Conservation (phyloP, 2,797 vertebrate species). For the Coregonus ussuriensis region DNA sequence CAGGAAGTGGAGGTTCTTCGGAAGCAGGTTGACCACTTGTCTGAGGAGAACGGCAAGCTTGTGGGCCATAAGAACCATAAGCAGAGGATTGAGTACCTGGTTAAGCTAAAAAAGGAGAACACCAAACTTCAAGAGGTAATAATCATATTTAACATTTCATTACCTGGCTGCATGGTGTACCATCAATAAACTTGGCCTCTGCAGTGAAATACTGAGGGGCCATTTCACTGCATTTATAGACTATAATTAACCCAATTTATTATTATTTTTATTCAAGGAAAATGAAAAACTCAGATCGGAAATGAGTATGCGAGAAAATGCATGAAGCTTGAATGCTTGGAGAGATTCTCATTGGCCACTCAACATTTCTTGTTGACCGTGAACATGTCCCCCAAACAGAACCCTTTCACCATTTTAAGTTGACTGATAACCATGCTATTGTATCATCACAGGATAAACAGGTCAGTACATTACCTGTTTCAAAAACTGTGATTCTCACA, state of each 20-base stretch:
- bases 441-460: background rate
- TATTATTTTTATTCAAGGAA: constrained; percentile 60
- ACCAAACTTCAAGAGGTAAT: constrained; percentile 86
- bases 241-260: constrained; percentile 18
- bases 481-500: background rate
- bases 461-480: background rate
- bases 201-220: too few species aligned
- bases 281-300: constrained; percentile 71
- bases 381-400: background rate
- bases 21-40: constrained; percentile 84
- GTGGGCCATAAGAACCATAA: constrained; percentile 93
- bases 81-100: constrained; percentile 95
- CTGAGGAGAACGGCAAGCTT: constrained; percentile 93
- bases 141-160: background rate
- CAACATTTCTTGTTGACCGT: background rate
- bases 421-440: too few species aligned
- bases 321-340: constrained; percentile 32
- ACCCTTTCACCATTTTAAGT: background rate
- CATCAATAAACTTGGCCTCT: background rate
- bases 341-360: constrained; percentile 14
- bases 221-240: background rate
- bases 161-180: background rate
- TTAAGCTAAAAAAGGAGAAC: constrained; percentile 92
- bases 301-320: constrained; percentile 44
- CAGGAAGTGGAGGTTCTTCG: constrained; percentile 87